Base-by-base conservation (phyloP, 2,888 invertebrate genomes). In the Lacanobia wlatinum region DNA sequence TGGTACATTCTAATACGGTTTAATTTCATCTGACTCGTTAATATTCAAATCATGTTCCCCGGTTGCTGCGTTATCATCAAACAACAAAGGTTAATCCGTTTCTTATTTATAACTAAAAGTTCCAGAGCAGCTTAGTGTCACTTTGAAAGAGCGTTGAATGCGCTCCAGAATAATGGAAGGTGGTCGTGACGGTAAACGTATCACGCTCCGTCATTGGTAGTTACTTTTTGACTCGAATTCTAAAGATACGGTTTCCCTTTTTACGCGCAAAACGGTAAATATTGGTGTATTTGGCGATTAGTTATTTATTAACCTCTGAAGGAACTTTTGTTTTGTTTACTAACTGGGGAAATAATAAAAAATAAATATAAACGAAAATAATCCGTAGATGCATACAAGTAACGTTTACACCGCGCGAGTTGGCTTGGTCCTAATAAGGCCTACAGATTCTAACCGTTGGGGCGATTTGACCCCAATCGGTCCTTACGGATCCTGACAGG, bases 1-100 rank as follows among this genome's bases (percentile, higher is more conserved):
- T 85, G 87, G 85, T 85, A 80, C 75, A 83, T 80, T 70, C 61
- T 74, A 76, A 80, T 80, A 70, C 56, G 73, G 50, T 84, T 70
- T 70, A 71, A 68, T 85, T 73, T 84, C 80, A 69, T 75, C 56
- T 52, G 21, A 50, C 63, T 83, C 40, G 58, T 80, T 84, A 70
- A 74, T 84, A 80, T 80, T 84, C 84, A 67, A 80, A 70, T 61
- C 80, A 64, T 74, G 75, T 48, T 60, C 60, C 38, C 38, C 59
- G 73, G 83, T 63, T 64, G 48, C 76, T 34, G 50, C 81, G 67
- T 64, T 65, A 80, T 80, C 84, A 63, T 52, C 70, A 66, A 74
- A 70, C 60, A 74, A 84, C 65, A 83, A 80, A 73, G 61, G 69
- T 73, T 80, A 69, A 83, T 80, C 63, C 75, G 28, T 70, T 64